Evolutionary conservation across 2,888 invertebrate species (phyloP), one percentile per base, ranked within the genome.

Genomic region (Panorpa germanica): DNA sequence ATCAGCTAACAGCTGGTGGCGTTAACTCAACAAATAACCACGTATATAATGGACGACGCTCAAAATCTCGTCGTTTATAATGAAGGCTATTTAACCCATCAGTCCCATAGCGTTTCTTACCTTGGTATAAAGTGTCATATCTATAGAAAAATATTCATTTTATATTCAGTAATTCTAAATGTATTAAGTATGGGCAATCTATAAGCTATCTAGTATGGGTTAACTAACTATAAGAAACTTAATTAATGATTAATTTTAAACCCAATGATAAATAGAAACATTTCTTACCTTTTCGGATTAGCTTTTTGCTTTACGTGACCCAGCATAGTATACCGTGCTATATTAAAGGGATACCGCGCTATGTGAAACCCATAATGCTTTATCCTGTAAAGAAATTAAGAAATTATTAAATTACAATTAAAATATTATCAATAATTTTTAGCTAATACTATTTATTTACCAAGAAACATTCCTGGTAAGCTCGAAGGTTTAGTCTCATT

Each of bases 321-420:
- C 39, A 96, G 62, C 96, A 96, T 96, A 38, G 81, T 85, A 56
- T 98, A 98, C 18, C 93, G 67, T 2, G 95, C 95, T 39, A 96
- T 75, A 36, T 80, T 80, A 40, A 80, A 67, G 28, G 90, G 86
- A 52, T 95, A 96, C 40, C 96, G 69, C 11, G 86, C 80, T 50
- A 98, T 83, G 52, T 83, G 82, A 38, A 83, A 71, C 38, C 81
- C 77, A 42, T 71, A 71, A 49, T 70, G 73, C 44, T 70, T 69
- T 42, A 69, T 53, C 45, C 68, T 67, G 53, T 1, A 55, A 54
- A 21, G 12, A 22, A 17, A 29, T 25, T 18, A 6, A 29, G 17
- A 26, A 21, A 20, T 20, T 3, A 11, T 28, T 22, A 14, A 18
- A 31, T 17, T 24, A 6, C 8, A 14, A 26, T 19, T 10, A 13